Percentiles rank a stretch among this genome's conserved stretches.
These are phyloP conservation scores for Physella acuta DNA, from an alignment of 1,140 invertebrate genomes.

Conservation along the genomic window DNA sequence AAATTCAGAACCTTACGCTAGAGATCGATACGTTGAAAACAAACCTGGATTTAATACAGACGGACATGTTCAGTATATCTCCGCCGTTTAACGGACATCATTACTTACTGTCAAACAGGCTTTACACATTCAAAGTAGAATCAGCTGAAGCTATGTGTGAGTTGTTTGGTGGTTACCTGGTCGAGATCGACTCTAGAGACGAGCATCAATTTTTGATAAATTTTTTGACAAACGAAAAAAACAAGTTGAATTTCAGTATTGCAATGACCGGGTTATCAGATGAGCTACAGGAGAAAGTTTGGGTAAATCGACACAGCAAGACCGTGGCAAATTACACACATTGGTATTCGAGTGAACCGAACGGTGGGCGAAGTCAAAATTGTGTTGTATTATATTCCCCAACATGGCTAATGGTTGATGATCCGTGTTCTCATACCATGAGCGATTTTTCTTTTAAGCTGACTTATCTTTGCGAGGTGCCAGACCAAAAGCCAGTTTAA, in stretches of 20 bases:
- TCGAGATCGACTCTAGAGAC: not conserved
- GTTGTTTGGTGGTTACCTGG: not conserved
- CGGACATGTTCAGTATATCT: not conserved
- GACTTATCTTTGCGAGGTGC: too few species aligned
- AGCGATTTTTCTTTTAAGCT: too few species aligned
- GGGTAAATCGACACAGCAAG: not conserved
- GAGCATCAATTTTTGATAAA: not conserved
- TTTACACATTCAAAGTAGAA: not conserved
- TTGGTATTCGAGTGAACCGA: not conserved
- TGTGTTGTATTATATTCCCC: too few species aligned
- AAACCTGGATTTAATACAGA: not conserved
- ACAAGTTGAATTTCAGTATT: not conserved
- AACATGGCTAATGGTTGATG: too few species aligned
- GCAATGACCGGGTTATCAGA: not conserved
- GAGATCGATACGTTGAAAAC: not conserved
- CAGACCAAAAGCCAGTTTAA: too few species aligned
- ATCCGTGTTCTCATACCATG: too few species aligned
- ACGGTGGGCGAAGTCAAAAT: not conserved
- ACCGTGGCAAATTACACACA: not conserved
- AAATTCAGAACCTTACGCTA: not conserved
- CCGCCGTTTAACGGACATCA: not conserved
- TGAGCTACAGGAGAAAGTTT: not conserved
- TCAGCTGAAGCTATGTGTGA: not conserved
- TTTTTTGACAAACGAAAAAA: not conserved
- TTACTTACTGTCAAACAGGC: not conserved